phyloP scores from a whole-genome alignment of 2,113 vertebrate genomes.

The Sceloporus undulatus region DNA sequence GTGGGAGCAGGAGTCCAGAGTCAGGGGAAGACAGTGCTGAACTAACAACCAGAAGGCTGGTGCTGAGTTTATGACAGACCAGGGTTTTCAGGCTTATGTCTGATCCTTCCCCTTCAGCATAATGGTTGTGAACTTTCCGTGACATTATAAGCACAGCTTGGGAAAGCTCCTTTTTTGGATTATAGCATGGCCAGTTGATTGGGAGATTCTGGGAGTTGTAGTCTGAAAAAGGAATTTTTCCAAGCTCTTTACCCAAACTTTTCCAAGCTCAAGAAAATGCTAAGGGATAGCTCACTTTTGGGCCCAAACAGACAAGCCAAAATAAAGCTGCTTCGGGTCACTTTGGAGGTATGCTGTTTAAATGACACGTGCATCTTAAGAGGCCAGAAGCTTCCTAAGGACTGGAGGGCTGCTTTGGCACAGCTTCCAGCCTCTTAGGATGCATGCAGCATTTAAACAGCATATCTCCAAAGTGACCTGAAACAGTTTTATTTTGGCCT shows the following conservation, averaged over 20 bases:
- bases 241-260: no score
- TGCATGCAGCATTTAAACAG: no score
- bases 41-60: not conserved
- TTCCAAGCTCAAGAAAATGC: not conserved
- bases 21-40: not conserved
- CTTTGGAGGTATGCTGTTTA: no score
- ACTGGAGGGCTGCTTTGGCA: no score
- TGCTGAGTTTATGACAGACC: slow-evolving; percentile 1
- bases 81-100: not conserved
- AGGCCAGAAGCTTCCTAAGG: no score
- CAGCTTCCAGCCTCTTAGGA: no score
- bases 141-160: not conserved
- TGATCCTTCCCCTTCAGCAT: not conserved
- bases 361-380: no score
- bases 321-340: no score
- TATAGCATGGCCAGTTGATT: not conserved
- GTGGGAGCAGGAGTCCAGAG: not conserved
- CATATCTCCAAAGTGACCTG: no score
- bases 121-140: not conserved
- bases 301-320: no score
- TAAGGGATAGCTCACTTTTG: not conserved
- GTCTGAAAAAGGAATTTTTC: not conserved
- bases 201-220: not conserved
- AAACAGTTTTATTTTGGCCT: no score
- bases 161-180: not conserved